Evolutionary conservation across 2,113 vertebrate genomes (phyloP).

Genomic region (Thunnus maccoyii): DNA sequence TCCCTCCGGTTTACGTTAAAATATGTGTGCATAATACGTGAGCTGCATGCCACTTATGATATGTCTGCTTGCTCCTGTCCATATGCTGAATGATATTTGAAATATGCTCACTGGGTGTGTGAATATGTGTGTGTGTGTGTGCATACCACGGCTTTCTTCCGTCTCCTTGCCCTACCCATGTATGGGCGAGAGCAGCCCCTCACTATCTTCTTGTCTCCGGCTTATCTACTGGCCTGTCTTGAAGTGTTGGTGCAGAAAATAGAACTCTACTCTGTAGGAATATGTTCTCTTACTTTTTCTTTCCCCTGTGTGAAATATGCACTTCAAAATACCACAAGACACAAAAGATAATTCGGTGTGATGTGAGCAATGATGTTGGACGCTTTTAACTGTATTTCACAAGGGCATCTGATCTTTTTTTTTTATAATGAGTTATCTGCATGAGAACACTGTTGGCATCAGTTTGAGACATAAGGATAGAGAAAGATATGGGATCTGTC

Average conservation of each 20-base stretch:
- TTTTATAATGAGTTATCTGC: slow-evolving; percentile 49
- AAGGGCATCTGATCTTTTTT: slow-evolving; percentile 31
- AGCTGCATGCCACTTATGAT: slow-evolving; percentile 52
- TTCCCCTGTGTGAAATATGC: slow-evolving; percentile 37
- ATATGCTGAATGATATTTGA: slow-evolving; percentile 59
- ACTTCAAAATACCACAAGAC: slow-evolving; percentile 23
- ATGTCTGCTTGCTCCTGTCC: slow-evolving; percentile 43
- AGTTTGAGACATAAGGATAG: slow-evolving; percentile 10
- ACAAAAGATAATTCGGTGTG: slow-evolving; percentile 39
- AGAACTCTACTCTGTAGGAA: slow-evolving; percentile 54
- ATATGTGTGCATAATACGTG: slow-evolving; percentile 40
- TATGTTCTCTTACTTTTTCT: slow-evolving; percentile 19
- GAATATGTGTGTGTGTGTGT: slow-evolving; percentile 33
- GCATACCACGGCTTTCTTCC: slow-evolving; percentile 47
- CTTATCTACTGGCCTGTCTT: slow-evolving; percentile 71
- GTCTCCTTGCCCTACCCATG: slow-evolving; percentile 54
- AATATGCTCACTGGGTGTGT: slow-evolving; percentile 61
- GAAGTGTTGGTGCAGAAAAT: slow-evolving; percentile 72
- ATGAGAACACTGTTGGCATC: slow-evolving; percentile 27
- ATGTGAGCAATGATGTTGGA: slow-evolving; percentile 30
- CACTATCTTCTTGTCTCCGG: slow-evolving; percentile 64
- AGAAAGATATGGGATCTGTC: slow-evolving; percentile 29
- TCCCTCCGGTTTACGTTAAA: slow-evolving; percentile 44
- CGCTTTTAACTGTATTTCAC: slow-evolving; percentile 44
- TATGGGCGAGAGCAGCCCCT: slow-evolving; percentile 41